Evolutionary conservation across 2,113 vertebrate genomes (phyloP).

Genomic region (Nycticorax nycticorax): DNA sequence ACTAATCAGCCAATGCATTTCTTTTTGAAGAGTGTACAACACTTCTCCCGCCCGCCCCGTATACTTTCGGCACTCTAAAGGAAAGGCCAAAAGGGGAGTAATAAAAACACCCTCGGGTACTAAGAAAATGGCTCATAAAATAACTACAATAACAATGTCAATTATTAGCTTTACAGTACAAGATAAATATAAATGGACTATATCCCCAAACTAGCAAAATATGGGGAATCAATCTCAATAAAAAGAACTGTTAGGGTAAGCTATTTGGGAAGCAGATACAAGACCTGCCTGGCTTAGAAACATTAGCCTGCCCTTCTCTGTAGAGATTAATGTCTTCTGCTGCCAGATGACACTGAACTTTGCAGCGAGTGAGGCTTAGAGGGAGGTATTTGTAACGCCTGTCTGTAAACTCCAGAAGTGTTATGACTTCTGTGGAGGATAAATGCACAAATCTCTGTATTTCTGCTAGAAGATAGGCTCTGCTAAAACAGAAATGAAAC

Average conservation of each 20-base stretch:
- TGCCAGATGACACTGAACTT: constrained; percentile 49
- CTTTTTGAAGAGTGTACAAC: not conserved
- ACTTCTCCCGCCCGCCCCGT: not conserved
- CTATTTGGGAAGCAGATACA: constrained; percentile 61
- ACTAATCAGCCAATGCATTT: not conserved
- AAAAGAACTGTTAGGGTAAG: constrained; percentile 67
- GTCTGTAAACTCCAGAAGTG: not conserved
- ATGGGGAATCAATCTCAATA: constrained; percentile 68
- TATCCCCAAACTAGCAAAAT: constrained; percentile 55
- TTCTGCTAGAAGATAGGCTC: constrained; percentile 25
- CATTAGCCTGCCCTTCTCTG: constrained; percentile 33
- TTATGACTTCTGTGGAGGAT: constrained; percentile 12
- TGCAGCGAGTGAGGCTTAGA: not conserved
- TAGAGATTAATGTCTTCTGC: constrained; percentile 52
- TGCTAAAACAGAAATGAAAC: constrained; percentile 34
- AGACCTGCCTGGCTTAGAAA: constrained; percentile 50
- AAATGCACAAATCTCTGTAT: constrained; percentile 23
- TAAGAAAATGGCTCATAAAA: constrained; percentile 59
- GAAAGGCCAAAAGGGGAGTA: constrained; percentile 26
- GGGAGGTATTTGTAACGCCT: constrained; percentile 36
- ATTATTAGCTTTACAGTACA: constrained; percentile 60
- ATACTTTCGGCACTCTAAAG: not conserved
- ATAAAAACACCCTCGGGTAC: constrained; percentile 38
- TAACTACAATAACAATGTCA: constrained; percentile 55
- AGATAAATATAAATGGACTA: constrained; percentile 65